phyloP scores from a whole-genome alignment of 2,113 vertebrate genomes.

The Apodemus sylvaticus region DNA sequence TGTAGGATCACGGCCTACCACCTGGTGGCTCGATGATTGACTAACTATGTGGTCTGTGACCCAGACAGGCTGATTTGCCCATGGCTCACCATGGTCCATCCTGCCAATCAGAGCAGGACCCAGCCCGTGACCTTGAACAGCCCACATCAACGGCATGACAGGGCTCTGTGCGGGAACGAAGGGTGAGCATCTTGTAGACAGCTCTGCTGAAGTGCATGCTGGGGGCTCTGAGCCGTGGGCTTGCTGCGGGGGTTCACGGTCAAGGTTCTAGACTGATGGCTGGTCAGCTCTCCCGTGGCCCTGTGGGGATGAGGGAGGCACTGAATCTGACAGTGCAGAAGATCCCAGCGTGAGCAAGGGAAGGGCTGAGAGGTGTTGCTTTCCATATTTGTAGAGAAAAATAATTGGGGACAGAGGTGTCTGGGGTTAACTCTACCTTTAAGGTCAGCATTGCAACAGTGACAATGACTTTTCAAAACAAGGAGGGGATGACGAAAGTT shows the following conservation, averaged over 20 bases:
- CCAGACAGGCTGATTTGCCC: background rate
- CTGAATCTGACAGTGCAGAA: background rate
- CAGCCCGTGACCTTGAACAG: background rate
- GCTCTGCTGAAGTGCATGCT: background rate
- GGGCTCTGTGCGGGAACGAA: background rate
- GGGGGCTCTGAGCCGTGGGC: background rate
- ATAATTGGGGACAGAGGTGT: background rate
- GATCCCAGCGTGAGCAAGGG: background rate
- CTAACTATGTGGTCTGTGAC: background rate
- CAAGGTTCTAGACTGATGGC: background rate
- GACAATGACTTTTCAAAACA: background rate
- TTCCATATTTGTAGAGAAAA: background rate
- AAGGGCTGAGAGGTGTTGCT: too few species aligned
- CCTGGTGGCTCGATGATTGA: background rate
- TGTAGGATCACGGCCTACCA: background rate
- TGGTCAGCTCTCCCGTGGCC: background rate
- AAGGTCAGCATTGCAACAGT: background rate
- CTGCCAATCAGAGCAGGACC: conserved; percentile 12
- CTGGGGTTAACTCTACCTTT: too few species aligned
- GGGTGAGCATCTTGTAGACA: background rate
- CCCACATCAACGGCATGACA: background rate
- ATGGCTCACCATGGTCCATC: background rate
- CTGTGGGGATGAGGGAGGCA: background rate
- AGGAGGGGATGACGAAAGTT: too few species aligned
- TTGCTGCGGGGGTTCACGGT: background rate